Percentiles rank a stretch among this genome's conserved stretches.
Conservation (phyloP, 2,888 invertebrate genomes). For the Coelopa pilipes region DNA sequence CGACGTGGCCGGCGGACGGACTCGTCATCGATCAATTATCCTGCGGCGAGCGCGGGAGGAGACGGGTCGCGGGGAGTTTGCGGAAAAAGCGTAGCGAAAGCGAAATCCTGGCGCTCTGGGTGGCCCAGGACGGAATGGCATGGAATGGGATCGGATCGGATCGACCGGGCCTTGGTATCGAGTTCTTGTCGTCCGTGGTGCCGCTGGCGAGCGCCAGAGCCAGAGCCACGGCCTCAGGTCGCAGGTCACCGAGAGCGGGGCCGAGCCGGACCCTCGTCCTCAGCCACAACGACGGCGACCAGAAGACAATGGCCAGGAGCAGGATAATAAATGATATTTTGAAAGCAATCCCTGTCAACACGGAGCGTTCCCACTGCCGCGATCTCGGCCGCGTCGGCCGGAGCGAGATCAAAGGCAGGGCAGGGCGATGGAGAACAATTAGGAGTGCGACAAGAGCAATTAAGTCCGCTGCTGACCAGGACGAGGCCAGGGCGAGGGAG, state of each 20-base stretch:
- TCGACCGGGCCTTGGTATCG: too few relatives aligned
- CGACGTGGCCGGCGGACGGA: too few relatives aligned
- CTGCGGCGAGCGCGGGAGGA: neutral
- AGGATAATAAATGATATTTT: constrained; percentile 21
- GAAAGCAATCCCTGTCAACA: constrained; percentile 16
- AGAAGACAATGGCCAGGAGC: neutral
- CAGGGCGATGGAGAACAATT: constrained; percentile 7
- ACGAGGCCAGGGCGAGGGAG: too few relatives aligned
- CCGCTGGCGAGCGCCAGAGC: neutral
- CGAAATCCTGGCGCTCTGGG: neutral
- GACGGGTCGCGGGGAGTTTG: neutral
- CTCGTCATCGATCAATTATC: too few relatives aligned
- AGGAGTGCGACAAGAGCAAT: constrained; percentile 18
- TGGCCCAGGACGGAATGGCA: neutral
- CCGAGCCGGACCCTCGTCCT: neutral
- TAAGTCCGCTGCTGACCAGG: neutral
- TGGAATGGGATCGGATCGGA: too few relatives aligned
- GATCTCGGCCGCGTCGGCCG: neutral
- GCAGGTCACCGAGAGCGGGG: neutral
- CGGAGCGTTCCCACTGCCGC: neutral
- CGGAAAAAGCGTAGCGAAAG: neutral
- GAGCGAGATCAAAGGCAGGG: neutral
- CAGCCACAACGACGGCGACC: neutral
- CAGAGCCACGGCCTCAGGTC: neutral
- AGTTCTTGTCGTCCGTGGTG: too few relatives aligned